Percentiles rank a stretch among this genome's conserved stretches.
Evolutionary conservation across 2,113 vertebrate species (phyloP).

Genomic region (Leptodactylus fuscus): DNA sequence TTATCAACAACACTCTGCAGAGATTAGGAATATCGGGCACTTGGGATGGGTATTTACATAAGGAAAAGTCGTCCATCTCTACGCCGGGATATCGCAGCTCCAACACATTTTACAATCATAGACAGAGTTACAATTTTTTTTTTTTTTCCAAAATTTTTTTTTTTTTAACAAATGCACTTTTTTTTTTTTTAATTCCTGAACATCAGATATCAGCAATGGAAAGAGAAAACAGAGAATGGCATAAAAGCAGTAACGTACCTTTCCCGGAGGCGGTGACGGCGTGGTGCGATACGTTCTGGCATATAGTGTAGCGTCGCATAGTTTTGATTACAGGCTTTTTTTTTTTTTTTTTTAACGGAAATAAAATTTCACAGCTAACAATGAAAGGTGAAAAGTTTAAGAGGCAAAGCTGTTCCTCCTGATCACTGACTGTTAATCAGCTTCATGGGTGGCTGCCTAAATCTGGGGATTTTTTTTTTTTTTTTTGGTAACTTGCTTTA

Average conservation of each 20-base stretch:
- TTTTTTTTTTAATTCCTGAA: background rate
- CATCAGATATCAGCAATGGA: background rate
- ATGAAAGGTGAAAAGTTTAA: conserved; percentile 99
- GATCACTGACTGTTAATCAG: conserved; percentile 99
- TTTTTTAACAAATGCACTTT: background rate
- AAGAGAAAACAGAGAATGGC: background rate
- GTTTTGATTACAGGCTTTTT: conserved; percentile 86
- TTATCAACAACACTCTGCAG: conserved; percentile 80
- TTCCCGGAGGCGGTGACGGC: conserved; percentile 65
- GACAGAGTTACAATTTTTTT: background rate
- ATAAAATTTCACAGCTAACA: conserved; percentile 88
- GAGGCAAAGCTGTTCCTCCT: conserved; percentile 99
- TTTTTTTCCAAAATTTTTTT: too few species aligned
- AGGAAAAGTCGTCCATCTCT: conserved; percentile 73
- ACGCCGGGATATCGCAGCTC: conserved; percentile 59
- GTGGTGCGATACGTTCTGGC: conserved; percentile 71
- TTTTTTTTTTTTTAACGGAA: conserved; percentile 76
- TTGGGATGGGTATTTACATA: conserved; percentile 79
- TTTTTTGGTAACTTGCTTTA: conserved; percentile 77
- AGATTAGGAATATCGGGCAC: conserved; percentile 79
- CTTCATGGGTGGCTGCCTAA: conserved; percentile 99
- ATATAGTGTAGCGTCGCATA: conserved; percentile 80
- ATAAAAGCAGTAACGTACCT: conserved; percentile 63
- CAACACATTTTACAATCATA: conserved; percentile 66
- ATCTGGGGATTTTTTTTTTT: conserved; percentile 82